Evolutionary conservation across 1,140 invertebrate genomes (phyloP), one percentile per base, ranked within the genome.

Genomic region (Drosophila nigrodunni): DNA sequence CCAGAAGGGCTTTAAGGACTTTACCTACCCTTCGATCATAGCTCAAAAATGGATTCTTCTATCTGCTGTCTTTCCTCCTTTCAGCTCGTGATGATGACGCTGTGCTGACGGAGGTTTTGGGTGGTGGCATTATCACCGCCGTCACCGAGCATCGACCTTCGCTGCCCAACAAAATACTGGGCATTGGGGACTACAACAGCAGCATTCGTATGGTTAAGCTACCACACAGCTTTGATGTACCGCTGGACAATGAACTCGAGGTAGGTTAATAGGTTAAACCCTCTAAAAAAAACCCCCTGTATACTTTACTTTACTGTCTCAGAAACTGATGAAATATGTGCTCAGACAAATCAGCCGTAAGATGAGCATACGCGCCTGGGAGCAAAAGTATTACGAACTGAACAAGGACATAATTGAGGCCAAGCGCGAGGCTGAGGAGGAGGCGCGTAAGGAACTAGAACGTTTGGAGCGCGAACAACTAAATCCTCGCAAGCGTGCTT

Each of bases 101-200:
- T 47, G 93, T 93, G 10, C 90, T 93, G 10, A 91, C 68, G 7
- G 91, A 93, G 67, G 82, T 80, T 8, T 59, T 93, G n/a, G 92
- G 92, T 6, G 93, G 93, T 3, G 88, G 83, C 47, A 77, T 91
- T 37, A 88, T 94, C 7, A 94, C 94, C 0, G 92, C 92, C n/a
- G 92, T 94, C n/a, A 93, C 91, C 30, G 87, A 94, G 58, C 94
- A 94, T 75, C 93, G 92, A 7, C 88, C 94, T 6, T 92, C 93
- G 21, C 75, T 93, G 35, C 91, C 92, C 4, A 92, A 93, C 77
- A 94, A 94, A 78, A 93, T 94, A 8, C 92, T 94, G 11, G 94
- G 93, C 15, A 93, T 94, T 34, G 93, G 93, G 35, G 95, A 95
- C 80, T 93, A 93, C 39, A 95, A 95, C 74, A 95, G 94, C 9